Base-by-base conservation (phyloP, 2,888 invertebrate species). In the Onchidella celtica region DNA sequence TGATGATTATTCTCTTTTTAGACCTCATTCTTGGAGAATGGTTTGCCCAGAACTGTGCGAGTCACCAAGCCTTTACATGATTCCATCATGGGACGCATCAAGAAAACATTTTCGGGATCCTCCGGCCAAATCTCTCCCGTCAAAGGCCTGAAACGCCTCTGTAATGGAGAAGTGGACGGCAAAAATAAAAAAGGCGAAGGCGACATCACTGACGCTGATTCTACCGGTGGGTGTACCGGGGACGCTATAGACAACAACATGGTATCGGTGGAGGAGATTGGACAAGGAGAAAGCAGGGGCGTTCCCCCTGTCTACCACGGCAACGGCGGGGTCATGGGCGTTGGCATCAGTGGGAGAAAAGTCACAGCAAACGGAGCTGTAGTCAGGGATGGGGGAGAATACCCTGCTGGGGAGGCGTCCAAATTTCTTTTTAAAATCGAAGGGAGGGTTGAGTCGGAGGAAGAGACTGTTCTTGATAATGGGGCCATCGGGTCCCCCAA, bases 11-110 rank as follows among this genome's bases (percentile, higher is more conserved):
- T 61, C n/a, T 9, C 17, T 11, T 32, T 57, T 14, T 73, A 91
- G 81, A 92, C 92, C 11, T 87, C 90, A 0, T 92, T 92, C 80
- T 84, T 80, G 68, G 89, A 89, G 29, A 90, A 91, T 70, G 92
- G 92, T 1, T 84, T 86, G 24, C 90, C 92, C 9, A 79, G 85
- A 11, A 92, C 91, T 9, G 83, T 89, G 0, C 86, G 92, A n/a
- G 86, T 91, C n/a, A 92, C 91, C 27, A 89, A 89, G 72, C 88
- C 89, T 6, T 73, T 89, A n/a, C 80, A 86, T 38, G 89, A 89
- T n/a, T 86, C 89, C 21, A 75, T 90, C 61, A 88, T 90, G 24
- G 87, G 87, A 2, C 78, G 89, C 17, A 82, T 91, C 1, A 85
- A 86, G 55, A 85, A 87, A 65, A 89, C 89, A 1, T 87, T 90